Percentiles rank a stretch among this genome's conserved stretches.
Evolutionary conservation across 2,888 invertebrate genomes (phyloP).

Genomic region (Baccha elongata): DNA sequence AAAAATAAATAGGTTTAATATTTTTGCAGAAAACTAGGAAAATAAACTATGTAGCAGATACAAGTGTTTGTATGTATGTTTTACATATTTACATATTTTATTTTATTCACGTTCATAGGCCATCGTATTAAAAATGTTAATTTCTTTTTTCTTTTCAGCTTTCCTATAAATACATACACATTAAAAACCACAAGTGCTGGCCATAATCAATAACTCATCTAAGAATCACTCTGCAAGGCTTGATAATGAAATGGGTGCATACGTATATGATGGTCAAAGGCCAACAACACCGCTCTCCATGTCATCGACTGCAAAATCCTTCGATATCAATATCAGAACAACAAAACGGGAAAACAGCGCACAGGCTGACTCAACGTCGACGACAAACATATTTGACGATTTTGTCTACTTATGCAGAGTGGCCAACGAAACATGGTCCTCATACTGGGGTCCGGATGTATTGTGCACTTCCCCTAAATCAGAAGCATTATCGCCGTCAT

Average conservation of each 20-base stretch:
- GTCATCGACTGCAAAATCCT: constrained; percentile 52
- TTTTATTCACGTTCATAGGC: too few relatives aligned
- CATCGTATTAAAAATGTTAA: too few relatives aligned
- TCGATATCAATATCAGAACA: constrained; percentile 51
- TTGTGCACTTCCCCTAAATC: constrained; percentile 75
- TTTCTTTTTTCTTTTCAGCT: constrained; percentile 5
- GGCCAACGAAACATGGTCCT: constrained; percentile 75
- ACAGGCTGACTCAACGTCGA: constrained; percentile 2
- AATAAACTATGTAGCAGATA: too few relatives aligned
- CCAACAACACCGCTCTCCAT: constrained; percentile 75
- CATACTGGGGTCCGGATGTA: constrained; percentile 77
- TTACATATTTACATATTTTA: too few relatives aligned
- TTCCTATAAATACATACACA: constrained; percentile 7
- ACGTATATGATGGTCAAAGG: constrained; percentile 80
- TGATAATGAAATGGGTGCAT: constrained; percentile 82
- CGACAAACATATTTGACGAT: constrained; percentile 59
- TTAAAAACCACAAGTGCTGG: not conserved
- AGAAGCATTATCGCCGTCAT: constrained; percentile 17
- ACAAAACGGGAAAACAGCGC: constrained; percentile 46
- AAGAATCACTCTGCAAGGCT: constrained; percentile 77
- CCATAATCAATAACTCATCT: constrained; percentile 30
- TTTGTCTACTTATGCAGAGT: constrained; percentile 76
- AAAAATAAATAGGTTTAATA: too few relatives aligned
- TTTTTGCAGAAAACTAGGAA: too few relatives aligned
- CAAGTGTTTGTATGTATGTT: too few relatives aligned